These are phyloP conservation scores for Tipula vernalis DNA, from an alignment of 2,888 invertebrate species.

Conservation along the genomic window DNA sequence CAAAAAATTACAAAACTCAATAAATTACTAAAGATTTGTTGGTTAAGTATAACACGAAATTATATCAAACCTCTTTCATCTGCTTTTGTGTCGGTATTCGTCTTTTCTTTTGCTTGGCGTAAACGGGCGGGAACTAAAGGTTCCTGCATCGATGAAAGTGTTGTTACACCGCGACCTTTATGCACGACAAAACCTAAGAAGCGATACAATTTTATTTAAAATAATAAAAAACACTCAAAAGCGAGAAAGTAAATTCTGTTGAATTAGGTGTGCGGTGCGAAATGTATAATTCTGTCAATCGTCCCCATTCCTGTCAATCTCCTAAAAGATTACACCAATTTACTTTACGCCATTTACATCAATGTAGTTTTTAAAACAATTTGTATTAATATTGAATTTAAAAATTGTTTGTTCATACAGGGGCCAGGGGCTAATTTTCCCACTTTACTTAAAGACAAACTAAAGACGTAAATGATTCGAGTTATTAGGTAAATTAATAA, in stretches of 20 bases:
- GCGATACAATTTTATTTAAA: not conserved
- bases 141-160: constrained; percentile 53
- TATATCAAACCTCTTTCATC: constrained; percentile 47
- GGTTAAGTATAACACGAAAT: not conserved
- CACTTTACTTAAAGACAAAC: no score
- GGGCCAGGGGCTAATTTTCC: no score
- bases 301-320: no score
- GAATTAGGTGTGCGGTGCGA: not conserved
- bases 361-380: no score
- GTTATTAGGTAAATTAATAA: no score
- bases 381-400: no score
- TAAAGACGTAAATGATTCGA: no score
- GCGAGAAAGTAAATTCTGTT: not conserved
- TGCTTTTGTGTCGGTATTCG: constrained; percentile 48
- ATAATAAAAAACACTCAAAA: not conserved
- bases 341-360: no score
- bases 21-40: not conserved
- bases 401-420: no score
- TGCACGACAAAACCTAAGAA: constrained; percentile 58
- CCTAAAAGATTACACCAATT: no score
- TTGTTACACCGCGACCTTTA: constrained; percentile 64
- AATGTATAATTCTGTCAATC: not conserved
- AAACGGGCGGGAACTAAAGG: constrained; percentile 44
- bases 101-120: constrained; percentile 48
- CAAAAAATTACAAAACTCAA: not conserved